Base-by-base conservation (phyloP, 1,140 invertebrate genomes). In the Euura saliciscinereae region DNA sequence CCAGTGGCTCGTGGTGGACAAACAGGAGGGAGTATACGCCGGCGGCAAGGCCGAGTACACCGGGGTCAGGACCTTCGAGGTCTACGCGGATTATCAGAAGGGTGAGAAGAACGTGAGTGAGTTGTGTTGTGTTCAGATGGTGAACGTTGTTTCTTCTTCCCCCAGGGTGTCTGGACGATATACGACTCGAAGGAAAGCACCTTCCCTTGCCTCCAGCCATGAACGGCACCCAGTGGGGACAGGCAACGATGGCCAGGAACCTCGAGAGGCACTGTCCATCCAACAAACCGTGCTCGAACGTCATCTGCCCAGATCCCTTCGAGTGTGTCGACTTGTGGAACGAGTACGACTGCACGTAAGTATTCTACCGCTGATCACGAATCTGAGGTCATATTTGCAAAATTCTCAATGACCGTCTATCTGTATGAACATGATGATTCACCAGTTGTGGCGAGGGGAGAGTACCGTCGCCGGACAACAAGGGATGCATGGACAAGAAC, bases 271-370 rank as follows among this genome's bases (percentile, higher is more conserved):
- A 96, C 79, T 99, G 98, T 85, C 93, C 95, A 4, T 98, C 96
- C 0, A 97, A 98, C 79, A 96, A 97, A 80, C 96, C 97, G 42
- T 99, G 97, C 84, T 92, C 94, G 66, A 96, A 96, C 84, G 94
- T 97, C 51, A 94, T 94, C 75, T 98, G 97, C 83, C 93, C 94
- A 0, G 93, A 95, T 78, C 95, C 96, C n/a, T 97, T 98, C 84
- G 95, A 97, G 77, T 99, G 98, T 87, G 94, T 97, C 45, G 97
- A 99, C 87, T 91, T 98, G 0, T 99, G 97, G 97, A 97, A 96
- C 86, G 94, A 96, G 87, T 96, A 97, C 80, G 97, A 98, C 81
- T 99, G 97, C 96, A 97, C 96, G 97, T 99, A 89, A 94, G 95
- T 93, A 28, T 28, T 28, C 28, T 28, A 28, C 28, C 28, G 28